Evolutionary conservation across 1,140 invertebrate species (phyloP).

Genomic region (Apis laboriosa): DNA sequence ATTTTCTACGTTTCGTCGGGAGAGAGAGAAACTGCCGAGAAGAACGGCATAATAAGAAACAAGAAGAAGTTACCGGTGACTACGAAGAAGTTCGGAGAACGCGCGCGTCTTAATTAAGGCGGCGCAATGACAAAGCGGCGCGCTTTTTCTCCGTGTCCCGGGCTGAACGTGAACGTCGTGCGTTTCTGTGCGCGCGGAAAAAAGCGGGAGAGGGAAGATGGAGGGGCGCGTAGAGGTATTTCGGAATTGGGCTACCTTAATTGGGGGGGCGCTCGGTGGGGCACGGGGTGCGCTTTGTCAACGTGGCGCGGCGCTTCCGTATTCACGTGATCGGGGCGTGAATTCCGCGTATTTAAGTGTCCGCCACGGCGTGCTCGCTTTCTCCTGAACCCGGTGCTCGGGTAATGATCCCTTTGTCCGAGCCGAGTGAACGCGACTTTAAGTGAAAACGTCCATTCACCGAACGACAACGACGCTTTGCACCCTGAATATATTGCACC

Average conservation of each 20-base stretch:
- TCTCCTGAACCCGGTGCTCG: slow-evolving; percentile 58
- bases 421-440: slow-evolving; percentile 69
- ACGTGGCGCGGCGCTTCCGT: slow-evolving; percentile 48
- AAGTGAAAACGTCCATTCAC: slow-evolving; percentile 74
- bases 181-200: background rate
- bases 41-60: background rate
- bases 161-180: slow-evolving; percentile 4
- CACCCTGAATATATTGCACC: slow-evolving; percentile 75
- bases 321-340: slow-evolving; percentile 76
- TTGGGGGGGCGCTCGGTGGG: slow-evolving; percentile 36
- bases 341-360: slow-evolving; percentile 78
- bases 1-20: background rate
- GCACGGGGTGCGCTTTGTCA: slow-evolving; percentile 18
- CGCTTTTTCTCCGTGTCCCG: background rate
- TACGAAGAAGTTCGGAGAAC: slow-evolving; percentile 2
- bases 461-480: slow-evolving; percentile 69
- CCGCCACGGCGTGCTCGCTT: slow-evolving; percentile 65
- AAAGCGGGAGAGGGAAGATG: background rate
- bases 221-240: slow-evolving; percentile 23
- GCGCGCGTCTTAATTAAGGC: slow-evolving; percentile 43
- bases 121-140: slow-evolving; percentile 28
- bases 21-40: background rate
- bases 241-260: slow-evolving; percentile 66
- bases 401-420: slow-evolving; percentile 79
- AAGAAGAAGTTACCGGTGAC: slow-evolving; percentile 1